Percentiles rank a stretch among this genome's conserved stretches.
Conservation (phyloP, 2,888 invertebrate species). For the Quadroppia sp. region DNA sequence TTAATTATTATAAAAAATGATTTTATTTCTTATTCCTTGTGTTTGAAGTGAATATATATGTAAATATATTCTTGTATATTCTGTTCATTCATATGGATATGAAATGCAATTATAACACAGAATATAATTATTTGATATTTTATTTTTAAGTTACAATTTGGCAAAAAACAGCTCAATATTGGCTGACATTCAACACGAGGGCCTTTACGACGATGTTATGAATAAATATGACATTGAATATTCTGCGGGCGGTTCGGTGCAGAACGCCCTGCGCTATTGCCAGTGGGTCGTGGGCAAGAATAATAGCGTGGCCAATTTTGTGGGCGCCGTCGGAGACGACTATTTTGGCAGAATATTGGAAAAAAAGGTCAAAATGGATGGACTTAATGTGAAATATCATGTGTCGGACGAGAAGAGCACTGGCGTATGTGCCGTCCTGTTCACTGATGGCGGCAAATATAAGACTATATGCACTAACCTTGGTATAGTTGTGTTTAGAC, state of each 20-base stretch:
- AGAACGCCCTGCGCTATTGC: conserved; percentile 9
- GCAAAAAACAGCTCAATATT: conserved; percentile 67
- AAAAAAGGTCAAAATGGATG: conserved; percentile 71
- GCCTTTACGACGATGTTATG: conserved; percentile 2
- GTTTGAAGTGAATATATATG: no score
- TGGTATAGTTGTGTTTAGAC: conserved; percentile 55
- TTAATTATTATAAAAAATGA: no score
- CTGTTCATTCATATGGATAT: no score
- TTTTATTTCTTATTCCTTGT: no score
- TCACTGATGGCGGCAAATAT: conserved; percentile 71
- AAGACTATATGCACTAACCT: conserved; percentile 87
- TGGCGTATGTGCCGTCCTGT: conserved; percentile 92
- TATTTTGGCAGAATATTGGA: conserved; percentile 77
- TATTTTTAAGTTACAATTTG: conserved; percentile 57
- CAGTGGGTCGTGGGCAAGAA: conserved; percentile 30
- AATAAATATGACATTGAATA: conserved; percentile 20
- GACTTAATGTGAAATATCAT: conserved; percentile 79
- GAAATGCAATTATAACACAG: no score
- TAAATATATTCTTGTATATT: no score
- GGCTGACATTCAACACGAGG: conserved; percentile 19
- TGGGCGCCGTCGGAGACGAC: conserved; percentile 92
- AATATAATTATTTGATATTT: no score
- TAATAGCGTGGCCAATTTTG: conserved; percentile 70
- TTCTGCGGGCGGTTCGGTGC: neutral
- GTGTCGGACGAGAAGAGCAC: conserved; percentile 64